Evolutionary conservation across 2,113 vertebrate genomes (phyloP).

Genomic region (Neoarius graeffei): DNA sequence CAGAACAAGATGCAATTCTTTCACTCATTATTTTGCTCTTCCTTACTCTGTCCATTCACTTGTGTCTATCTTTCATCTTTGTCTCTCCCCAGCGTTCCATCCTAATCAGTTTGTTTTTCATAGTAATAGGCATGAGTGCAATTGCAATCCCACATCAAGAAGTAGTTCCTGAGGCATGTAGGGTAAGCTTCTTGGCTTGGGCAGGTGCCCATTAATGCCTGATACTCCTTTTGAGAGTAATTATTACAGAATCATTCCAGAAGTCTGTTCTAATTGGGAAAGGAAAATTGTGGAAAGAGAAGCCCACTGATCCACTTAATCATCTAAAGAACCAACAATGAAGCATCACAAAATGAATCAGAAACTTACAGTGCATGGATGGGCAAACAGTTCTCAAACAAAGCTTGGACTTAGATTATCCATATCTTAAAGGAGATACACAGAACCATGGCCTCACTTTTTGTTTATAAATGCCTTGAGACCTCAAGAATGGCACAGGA

Average conservation of each 20-base stretch:
- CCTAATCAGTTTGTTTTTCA: slow-evolving; percentile 33
- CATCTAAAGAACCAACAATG: background rate
- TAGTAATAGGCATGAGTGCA: slow-evolving; percentile 32
- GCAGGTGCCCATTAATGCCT: slow-evolving; percentile 27
- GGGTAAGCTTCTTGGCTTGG: slow-evolving; percentile 45
- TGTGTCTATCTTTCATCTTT: slow-evolving; percentile 17
- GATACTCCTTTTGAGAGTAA: slow-evolving; percentile 16
- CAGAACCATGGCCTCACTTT: too few species aligned
- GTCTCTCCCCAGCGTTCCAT: slow-evolving; percentile 6
- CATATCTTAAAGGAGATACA: background rate
- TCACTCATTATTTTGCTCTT: slow-evolving; percentile 34
- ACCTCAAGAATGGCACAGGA: too few species aligned
- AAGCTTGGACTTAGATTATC: background rate
- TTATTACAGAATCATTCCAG: background rate
- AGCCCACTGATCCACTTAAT: background rate
- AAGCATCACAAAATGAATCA: background rate
- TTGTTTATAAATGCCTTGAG: too few species aligned
- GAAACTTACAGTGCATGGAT: background rate
- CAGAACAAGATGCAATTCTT: slow-evolving; percentile 10
- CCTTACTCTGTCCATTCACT: background rate
- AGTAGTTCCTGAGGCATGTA: slow-evolving; percentile 53
- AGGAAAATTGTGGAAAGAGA: background rate
- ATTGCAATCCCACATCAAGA: slow-evolving; percentile 29
- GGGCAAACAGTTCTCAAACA: too few species aligned
- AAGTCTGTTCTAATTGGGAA: slow-evolving; percentile 8